Evolutionary conservation across 2,113 vertebrate species (phyloP).

Genomic region (Oriolus oriolus): DNA sequence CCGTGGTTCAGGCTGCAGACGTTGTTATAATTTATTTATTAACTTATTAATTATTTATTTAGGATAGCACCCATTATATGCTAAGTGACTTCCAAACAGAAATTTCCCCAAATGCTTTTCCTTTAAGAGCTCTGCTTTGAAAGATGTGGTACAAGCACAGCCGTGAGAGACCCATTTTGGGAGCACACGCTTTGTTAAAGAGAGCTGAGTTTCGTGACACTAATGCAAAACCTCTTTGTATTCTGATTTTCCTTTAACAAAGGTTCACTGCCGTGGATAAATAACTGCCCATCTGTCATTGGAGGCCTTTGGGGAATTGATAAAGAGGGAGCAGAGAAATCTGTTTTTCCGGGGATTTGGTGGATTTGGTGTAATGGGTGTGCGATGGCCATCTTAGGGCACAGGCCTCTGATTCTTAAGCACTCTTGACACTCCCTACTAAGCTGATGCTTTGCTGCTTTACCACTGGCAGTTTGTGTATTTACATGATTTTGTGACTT

Average conservation of each 20-base stretch:
- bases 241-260: slow-evolving; percentile 42
- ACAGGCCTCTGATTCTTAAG: neutral
- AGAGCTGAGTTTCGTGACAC: neutral
- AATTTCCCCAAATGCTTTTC: slow-evolving; percentile 36
- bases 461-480: neutral
- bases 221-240: slow-evolving; percentile 32
- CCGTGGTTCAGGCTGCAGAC: slow-evolving; percentile 10
- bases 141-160: neutral
- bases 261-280: slow-evolving; percentile 25
- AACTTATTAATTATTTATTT: slow-evolving; percentile 47
- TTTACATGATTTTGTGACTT: neutral
- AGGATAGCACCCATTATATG: slow-evolving; percentile 50
- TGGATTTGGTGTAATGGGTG: neutral
- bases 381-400: neutral
- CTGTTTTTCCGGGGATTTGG: slow-evolving; percentile 18
- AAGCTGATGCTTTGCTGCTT: neutral
- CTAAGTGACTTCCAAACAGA: slow-evolving; percentile 37
- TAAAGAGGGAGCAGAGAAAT: slow-evolving; percentile 7
- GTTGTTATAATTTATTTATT: slow-evolving; percentile 44
- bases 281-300: slow-evolving; percentile 58
- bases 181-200: neutral
- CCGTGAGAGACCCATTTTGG: neutral
- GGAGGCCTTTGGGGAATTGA: slow-evolving; percentile 5
- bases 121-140: neutral
- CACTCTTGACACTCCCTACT: neutral